phyloP scores from a whole-genome alignment of 2,888 invertebrate genomes.

The Subacronicta megacephala region DNA sequence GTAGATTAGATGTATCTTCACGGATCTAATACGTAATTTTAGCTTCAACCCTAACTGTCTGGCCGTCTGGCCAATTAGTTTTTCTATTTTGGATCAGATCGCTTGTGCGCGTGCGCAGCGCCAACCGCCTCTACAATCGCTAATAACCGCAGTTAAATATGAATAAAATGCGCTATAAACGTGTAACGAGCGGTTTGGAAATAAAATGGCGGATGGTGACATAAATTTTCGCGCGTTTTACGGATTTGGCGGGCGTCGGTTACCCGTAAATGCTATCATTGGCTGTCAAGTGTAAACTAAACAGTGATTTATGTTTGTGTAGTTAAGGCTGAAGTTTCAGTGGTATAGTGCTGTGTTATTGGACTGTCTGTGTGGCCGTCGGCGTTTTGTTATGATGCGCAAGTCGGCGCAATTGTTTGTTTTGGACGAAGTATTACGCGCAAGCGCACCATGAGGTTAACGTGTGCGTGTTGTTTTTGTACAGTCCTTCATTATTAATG shows the following conservation, averaged over 20 bases:
- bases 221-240: constrained; percentile 54
- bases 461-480: constrained; percentile 35
- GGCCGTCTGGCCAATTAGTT: constrained; percentile 82
- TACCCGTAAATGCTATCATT: constrained; percentile 33
- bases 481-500: neutral
- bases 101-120: constrained; percentile 65
- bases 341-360: constrained; percentile 51
- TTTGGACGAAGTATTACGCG: constrained; percentile 54
- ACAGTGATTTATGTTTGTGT: constrained; percentile 50
- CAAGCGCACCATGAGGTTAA: constrained; percentile 36
- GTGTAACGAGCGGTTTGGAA: constrained; percentile 53
- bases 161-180: constrained; percentile 69
- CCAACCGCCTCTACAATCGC: constrained; percentile 61
- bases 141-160: constrained; percentile 62
- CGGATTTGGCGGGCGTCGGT: constrained; percentile 38
- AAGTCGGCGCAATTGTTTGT: constrained; percentile 56
- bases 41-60: constrained; percentile 79
- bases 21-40: constrained; percentile 73
- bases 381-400: constrained; percentile 64
- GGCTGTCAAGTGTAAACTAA: constrained; percentile 20
- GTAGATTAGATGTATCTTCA: constrained; percentile 64
- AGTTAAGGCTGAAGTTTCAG: constrained; percentile 52
- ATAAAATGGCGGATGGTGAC: constrained; percentile 60
- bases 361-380: constrained; percentile 48
- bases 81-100: constrained; percentile 81